Conservation (phyloP, 2,113 vertebrate species). For the Pseudorectes ferrugineus region DNA sequence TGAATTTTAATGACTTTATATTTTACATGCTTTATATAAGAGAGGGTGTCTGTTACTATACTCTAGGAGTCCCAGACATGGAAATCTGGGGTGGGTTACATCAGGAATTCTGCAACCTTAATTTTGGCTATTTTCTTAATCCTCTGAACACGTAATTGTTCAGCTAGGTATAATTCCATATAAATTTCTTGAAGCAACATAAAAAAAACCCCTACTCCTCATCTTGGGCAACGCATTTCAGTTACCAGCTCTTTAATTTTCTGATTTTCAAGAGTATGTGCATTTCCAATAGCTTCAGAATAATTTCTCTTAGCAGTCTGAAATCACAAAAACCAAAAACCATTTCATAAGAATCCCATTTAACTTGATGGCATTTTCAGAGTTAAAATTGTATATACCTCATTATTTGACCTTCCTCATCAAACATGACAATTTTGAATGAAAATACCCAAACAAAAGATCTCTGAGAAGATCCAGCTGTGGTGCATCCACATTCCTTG, state of each 20-base stretch:
- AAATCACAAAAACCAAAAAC: neutral
- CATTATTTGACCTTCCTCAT: neutral
- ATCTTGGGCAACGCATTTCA: neutral
- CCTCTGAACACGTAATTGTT: neutral
- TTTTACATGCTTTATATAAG: neutral
- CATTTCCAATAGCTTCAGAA: neutral
- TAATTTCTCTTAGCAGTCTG: neutral
- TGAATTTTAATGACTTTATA: neutral
- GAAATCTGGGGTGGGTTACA: neutral
- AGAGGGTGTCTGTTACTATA: neutral
- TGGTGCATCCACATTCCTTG: neutral
- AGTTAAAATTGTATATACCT: neutral
- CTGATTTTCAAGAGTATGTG: neutral
- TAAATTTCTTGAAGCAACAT: neutral
- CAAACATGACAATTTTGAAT: neutral
- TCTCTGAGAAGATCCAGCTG: neutral
- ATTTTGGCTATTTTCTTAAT: neutral
- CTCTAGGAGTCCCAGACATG: neutral
- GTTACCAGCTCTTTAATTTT: neutral
- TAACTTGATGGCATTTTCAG: neutral
- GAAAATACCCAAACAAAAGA: neutral
- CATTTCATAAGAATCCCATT: neutral
- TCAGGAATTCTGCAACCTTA: neutral
- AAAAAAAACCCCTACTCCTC: neutral
- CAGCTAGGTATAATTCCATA: neutral